Evolutionary conservation across 2,797 vertebrate genomes (phyloP), one percentile per base, ranked within the genome.

Genomic region (Buceros bicornis): DNA sequence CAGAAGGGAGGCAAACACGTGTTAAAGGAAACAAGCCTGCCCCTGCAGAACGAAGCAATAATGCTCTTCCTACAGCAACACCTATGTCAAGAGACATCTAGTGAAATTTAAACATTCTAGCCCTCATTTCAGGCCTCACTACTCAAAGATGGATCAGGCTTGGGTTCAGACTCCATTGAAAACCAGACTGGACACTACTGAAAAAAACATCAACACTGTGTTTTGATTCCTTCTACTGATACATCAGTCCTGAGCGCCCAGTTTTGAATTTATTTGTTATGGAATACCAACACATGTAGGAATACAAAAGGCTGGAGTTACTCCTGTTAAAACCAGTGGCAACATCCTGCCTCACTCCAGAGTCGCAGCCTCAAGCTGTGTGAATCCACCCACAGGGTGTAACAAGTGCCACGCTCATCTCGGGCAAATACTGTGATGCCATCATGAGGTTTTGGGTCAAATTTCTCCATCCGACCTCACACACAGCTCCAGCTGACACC

Each of bases 1-100:
- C 35, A 18, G 20, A 40, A 74, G 48, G 58, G 37, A 80, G 4
- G 33, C 16, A 73, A 72, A 76, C 6, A 14, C 0, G 8, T 82
- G 90, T 90, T 82, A 69, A 89, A 87, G 24, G 16, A 95, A 80
- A 51, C n/a, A 94, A 97, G 57, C 61, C 77, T 84, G 81, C 28
- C 84, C 82, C 73, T 77, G 47, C 33, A 92, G 83, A 92, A 92
- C 1, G 13, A 80, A 94, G 67, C 74, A 85, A 87, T 8, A 62
- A 53, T 2, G 4, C 22, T 12, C 13, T 79, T 58, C 43, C 5
- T 11, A 31, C 0, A 77, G 10, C 20, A 76, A 26, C 17, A 15
- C 18, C 22, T 18, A 6, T 16, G 16, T 21, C 37, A 54, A 35
- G 51, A 70, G 53, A 56, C 2, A 2, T 13, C 40, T 25, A 62